A percentile compares a stretch with the other conserved stretches of the same genome.
These are phyloP conservation scores for Himantopus leucocephalus DNA, from an alignment of 2,113 vertebrate species.

Conservation along the genomic window DNA sequence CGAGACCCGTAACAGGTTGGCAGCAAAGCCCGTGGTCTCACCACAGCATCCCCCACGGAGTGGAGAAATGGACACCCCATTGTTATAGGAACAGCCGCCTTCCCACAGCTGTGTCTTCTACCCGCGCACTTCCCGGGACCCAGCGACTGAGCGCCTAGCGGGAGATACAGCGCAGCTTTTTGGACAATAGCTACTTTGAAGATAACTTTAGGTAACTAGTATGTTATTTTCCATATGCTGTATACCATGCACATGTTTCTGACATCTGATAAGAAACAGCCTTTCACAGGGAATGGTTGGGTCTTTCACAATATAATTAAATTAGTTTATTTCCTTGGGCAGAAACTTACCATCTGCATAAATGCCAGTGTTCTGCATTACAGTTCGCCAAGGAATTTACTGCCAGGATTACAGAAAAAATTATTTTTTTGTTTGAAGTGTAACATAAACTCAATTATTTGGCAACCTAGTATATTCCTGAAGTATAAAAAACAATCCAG, in stretches of 20 bases:
- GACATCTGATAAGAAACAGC: neutral
- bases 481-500: neutral
- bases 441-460: neutral
- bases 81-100: neutral
- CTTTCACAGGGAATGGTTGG: neutral
- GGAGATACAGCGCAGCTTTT: neutral
- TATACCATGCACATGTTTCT: neutral
- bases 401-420: neutral
- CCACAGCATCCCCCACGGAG: fast-evolving
- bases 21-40: neutral
- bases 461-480: neutral
- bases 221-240: neutral
- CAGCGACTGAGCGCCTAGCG: neutral
- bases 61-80: fast-evolving
- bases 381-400: neutral
- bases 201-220: neutral
- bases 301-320: neutral
- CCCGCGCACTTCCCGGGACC: neutral
- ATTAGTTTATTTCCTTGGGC: neutral
- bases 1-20: neutral
- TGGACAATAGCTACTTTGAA: neutral
- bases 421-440: neutral
- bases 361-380: neutral
- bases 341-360: neutral
- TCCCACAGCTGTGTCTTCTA: no score